Conservation (phyloP, 2,888 invertebrate species). For the Tachina fera region DNA sequence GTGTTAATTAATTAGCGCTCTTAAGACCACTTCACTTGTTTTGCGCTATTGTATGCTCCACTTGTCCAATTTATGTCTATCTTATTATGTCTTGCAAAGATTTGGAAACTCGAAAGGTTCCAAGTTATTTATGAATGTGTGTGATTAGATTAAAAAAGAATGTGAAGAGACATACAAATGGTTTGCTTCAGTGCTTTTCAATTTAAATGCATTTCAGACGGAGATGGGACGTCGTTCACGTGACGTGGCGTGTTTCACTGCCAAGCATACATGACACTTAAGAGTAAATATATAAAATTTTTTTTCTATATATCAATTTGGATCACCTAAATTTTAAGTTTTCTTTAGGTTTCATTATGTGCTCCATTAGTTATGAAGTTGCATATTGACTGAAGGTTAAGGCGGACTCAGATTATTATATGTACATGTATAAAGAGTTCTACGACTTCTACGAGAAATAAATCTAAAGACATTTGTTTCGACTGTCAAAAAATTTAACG, state of each 20-base stretch:
- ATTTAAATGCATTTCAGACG: constrained; percentile 40
- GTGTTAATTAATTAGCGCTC: constrained; percentile 1
- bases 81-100: constrained; percentile 27
- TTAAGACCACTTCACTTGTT: background rate
- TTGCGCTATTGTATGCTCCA: background rate
- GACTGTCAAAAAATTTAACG: too few relatives aligned
- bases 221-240: background rate
- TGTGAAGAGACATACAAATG: constrained; percentile 12
- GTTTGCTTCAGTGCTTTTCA: constrained; percentile 40
- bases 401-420: too few relatives aligned
- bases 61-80: constrained; percentile 51
- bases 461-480: too few relatives aligned
- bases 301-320: too few relatives aligned
- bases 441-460: too few relatives aligned
- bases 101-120: background rate
- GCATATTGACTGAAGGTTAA: too few relatives aligned
- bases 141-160: background rate
- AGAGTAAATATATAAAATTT: too few relatives aligned
- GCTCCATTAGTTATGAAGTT: too few relatives aligned
- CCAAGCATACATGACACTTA: too few relatives aligned
- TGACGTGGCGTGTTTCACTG: background rate
- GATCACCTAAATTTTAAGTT: too few relatives aligned
- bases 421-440: too few relatives aligned
- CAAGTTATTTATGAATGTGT: constrained; percentile 8
- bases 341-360: too few relatives aligned